phyloP scores from a whole-genome alignment of 1,140 invertebrate genomes.

The Alviniconcha marisindica region DNA sequence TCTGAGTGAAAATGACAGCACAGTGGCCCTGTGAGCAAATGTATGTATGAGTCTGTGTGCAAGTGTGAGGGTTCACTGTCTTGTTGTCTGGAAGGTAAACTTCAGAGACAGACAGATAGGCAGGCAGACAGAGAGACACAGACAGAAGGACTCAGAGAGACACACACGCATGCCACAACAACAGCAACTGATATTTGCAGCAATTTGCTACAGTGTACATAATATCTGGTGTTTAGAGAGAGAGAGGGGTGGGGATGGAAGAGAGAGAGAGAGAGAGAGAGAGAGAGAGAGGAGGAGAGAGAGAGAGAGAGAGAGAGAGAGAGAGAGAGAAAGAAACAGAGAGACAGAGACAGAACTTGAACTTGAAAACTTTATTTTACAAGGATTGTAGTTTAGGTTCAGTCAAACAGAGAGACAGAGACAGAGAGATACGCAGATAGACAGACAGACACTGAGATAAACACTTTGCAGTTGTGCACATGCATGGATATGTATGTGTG shows the following conservation, averaged over 20 bases:
- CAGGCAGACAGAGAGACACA: neutral
- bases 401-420: too few species aligned
- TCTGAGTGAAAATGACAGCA: neutral
- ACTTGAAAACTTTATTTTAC: too few species aligned
- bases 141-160: neutral
- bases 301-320: slow-evolving; percentile 32
- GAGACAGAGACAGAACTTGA: neutral
- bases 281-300: slow-evolving; percentile 2
- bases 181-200: too few species aligned
- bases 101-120: too few species aligned
- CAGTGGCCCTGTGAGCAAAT: neutral
- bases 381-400: too few species aligned
- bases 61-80: too few species aligned
- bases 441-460: neutral
- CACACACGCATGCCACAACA: neutral
- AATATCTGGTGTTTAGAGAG: neutral
- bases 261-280: neutral
- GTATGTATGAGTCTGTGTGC: too few species aligned
- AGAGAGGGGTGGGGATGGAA: neutral
- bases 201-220: too few species aligned
- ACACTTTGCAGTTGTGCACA: too few species aligned
- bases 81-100: too few species aligned
- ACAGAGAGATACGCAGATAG: neutral
- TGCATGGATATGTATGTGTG: too few species aligned
- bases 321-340: neutral